Conservation (phyloP, 1,140 invertebrate genomes). For the Sminthurinus signatus region DNA sequence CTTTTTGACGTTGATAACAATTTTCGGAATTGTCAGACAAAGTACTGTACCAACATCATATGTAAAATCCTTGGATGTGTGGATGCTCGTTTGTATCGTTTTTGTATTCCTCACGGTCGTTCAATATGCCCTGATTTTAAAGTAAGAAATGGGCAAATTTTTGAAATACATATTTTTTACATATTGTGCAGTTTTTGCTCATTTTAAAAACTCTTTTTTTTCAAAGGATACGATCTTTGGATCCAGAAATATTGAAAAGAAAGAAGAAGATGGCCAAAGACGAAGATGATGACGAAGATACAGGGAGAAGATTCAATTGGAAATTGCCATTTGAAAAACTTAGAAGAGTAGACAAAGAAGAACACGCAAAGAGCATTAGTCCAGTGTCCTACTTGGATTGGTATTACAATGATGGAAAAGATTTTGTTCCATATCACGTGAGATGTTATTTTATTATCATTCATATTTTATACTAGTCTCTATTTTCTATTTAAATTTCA, state of each 20-base stretch:
- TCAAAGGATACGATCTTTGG: not conserved
- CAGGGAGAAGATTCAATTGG: not conserved
- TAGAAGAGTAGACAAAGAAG: not conserved
- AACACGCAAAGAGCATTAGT: not conserved
- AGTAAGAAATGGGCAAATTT: slow-evolving; percentile 17
- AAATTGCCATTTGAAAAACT: not conserved
- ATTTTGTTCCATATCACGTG: slow-evolving; percentile 4
- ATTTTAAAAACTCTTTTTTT: not conserved
- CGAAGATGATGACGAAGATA: not conserved
- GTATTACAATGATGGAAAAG: slow-evolving; percentile 7
- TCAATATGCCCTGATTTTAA: slow-evolving; percentile 62
- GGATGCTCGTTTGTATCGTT: slow-evolving; percentile 62
- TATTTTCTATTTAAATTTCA: not conserved
- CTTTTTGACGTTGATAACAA: slow-evolving; percentile 54
- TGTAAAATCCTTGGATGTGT: slow-evolving; percentile 63
- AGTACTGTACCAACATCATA: slow-evolving; percentile 58
- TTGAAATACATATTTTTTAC: not conserved
- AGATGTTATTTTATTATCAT: not conserved
- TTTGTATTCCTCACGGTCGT: slow-evolving; percentile 65
- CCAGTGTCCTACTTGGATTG: slow-evolving; percentile 1
- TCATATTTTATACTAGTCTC: not conserved
- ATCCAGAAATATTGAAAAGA: not conserved
- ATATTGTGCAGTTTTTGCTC: not conserved
- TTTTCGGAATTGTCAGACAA: slow-evolving; percentile 44
- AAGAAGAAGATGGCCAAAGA: not conserved